These are phyloP conservation scores for Dryocosmus kuriphilus DNA, from an alignment of 2,888 invertebrate species.

Conservation along the genomic window DNA sequence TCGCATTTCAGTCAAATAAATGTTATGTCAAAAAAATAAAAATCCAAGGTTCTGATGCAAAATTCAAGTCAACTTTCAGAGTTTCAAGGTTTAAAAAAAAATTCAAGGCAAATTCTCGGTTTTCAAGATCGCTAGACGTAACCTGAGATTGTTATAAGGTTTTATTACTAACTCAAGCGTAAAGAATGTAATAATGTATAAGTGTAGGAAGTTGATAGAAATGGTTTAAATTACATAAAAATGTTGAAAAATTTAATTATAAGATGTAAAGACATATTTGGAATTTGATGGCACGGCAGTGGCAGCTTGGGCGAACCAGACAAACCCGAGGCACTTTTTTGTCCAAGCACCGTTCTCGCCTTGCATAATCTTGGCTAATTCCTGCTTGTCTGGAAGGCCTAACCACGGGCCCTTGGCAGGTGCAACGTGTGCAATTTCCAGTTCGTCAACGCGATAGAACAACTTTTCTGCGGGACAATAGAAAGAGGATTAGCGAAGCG, in stretches of 20 bases:
- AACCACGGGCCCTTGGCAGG: conserved; percentile 30
- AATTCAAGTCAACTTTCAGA: too few species aligned
- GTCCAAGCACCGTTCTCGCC: conserved; percentile 1
- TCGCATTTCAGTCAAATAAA: too few species aligned
- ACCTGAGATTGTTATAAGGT: too few species aligned
- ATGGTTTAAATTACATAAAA: too few species aligned
- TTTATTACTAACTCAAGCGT: too few species aligned
- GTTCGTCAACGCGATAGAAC: conserved; percentile 36
- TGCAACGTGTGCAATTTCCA: conserved; percentile 32
- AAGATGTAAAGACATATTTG: neutral
- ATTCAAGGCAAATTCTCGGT: too few species aligned
- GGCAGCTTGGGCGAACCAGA: neutral
- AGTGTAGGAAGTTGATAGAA: too few species aligned
- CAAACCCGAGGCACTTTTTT: conserved; percentile 26
- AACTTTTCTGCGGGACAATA: conserved; percentile 31
- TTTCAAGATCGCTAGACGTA: too few species aligned
- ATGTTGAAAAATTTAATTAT: conserved; percentile 2
- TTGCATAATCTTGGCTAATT: conserved; percentile 39
- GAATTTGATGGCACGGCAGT: conserved; percentile 4
- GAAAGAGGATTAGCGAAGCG: conserved; percentile 32
- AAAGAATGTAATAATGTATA: too few species aligned
- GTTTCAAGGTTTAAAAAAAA: too few species aligned
- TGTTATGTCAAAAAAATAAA: too few species aligned
- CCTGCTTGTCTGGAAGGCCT: conserved; percentile 20
- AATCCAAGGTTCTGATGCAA: too few species aligned